These are phyloP conservation scores for Ochlodes sylvanus DNA, from an alignment of 2,888 invertebrate genomes.

Conservation along the genomic window DNA sequence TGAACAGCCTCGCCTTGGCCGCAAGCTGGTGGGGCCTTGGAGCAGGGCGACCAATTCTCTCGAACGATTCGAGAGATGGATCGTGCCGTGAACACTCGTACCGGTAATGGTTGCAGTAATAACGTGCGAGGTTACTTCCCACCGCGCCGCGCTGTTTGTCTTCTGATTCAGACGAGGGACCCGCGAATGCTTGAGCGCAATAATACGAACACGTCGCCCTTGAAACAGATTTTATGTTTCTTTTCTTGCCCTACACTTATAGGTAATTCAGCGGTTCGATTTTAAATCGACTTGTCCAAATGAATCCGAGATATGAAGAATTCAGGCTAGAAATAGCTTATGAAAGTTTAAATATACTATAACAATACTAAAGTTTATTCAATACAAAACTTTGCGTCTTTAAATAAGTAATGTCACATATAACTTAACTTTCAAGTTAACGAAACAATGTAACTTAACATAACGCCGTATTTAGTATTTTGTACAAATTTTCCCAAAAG, in stretches of 20 bases:
- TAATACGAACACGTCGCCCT: conserved; percentile 45
- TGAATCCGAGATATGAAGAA: conserved; percentile 15
- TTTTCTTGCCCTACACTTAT: conserved; percentile 40
- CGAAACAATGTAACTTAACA: background rate
- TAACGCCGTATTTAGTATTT: background rate
- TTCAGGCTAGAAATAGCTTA: background rate
- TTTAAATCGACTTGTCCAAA: conserved; percentile 10
- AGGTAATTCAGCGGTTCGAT: conserved; percentile 18
- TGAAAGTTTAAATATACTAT: background rate
- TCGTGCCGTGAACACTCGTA: background rate
- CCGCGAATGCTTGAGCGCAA: conserved; percentile 9
- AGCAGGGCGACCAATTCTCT: background rate
- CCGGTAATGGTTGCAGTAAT: conserved; percentile 19
- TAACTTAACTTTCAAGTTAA: background rate
- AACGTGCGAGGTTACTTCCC: conserved; percentile 31
- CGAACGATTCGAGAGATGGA: background rate
- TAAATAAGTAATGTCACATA: too few species aligned
- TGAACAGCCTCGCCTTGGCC: background rate
- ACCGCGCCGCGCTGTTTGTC: conserved; percentile 1
- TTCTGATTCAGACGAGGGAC: conserved; percentile 18
- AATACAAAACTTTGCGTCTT: conserved; percentile 9
- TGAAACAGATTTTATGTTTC: conserved; percentile 47
- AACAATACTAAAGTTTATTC: background rate
- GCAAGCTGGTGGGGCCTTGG: background rate
- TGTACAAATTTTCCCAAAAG: conserved; percentile 4